Evolutionary conservation across 2,888 invertebrate species (phyloP).

Genomic region (Agonopterix subpropinquella): DNA sequence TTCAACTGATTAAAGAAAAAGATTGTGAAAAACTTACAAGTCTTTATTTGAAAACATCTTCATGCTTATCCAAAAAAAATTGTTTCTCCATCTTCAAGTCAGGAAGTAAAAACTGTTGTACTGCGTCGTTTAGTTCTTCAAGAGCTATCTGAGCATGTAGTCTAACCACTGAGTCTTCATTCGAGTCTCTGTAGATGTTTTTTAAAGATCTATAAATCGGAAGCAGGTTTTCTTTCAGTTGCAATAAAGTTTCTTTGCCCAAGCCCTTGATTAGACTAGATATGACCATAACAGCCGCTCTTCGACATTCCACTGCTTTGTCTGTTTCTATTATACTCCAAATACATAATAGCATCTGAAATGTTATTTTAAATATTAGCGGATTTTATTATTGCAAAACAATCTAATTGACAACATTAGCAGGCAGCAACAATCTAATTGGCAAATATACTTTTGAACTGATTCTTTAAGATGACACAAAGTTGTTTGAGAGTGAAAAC

Average conservation of each 20-base stretch:
- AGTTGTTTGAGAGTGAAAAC: too few relatives aligned
- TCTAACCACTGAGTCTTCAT: slow-evolving; percentile 79
- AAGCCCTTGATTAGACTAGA: slow-evolving; percentile 84
- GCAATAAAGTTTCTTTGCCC: slow-evolving; percentile 79
- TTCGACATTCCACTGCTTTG: slow-evolving; percentile 81
- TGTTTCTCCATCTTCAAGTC: slow-evolving; percentile 74
- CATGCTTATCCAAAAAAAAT: slow-evolving; percentile 47
- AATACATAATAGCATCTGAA: slow-evolving; percentile 82
- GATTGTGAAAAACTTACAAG: slow-evolving; percentile 7
- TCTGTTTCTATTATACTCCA: slow-evolving; percentile 82
- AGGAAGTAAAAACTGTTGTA: slow-evolving; percentile 77
- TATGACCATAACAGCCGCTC: slow-evolving; percentile 87
- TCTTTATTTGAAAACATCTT: slow-evolving; percentile 21
- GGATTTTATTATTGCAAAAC: too few relatives aligned
- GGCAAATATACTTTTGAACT: too few relatives aligned
- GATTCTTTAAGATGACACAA: too few relatives aligned
- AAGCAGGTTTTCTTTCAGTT: slow-evolving; percentile 79
- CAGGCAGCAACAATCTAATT: too few relatives aligned
- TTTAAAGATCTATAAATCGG: slow-evolving; percentile 84
- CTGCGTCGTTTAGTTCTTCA: slow-evolving; percentile 83
- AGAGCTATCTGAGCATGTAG: slow-evolving; percentile 86
- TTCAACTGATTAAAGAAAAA: slow-evolving; percentile 11
- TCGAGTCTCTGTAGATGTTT: slow-evolving; percentile 75
- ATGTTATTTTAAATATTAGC: slow-evolving; percentile 5
- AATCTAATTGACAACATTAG: too few relatives aligned